Base-by-base conservation (phyloP, 2,888 invertebrate species). In the Chorisops tibialis region DNA sequence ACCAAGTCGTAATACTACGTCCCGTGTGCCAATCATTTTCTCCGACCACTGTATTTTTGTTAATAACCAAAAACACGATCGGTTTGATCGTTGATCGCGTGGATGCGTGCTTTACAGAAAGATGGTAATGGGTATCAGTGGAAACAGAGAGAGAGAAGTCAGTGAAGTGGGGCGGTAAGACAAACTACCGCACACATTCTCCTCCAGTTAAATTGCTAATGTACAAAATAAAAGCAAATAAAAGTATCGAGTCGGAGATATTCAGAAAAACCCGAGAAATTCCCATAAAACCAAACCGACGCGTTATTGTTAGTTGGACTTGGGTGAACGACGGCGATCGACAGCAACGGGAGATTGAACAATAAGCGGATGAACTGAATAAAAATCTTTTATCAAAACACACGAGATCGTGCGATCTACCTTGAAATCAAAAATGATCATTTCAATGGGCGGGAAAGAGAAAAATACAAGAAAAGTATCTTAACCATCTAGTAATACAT, bases 261-360 rank as follows among this genome's bases (percentile, higher is more conserved):
- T 74, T 71, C 68, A 70, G 76, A 76, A 77, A 77, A 76, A 77
- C 77, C 76, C 76, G 71, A 75, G 77, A 76, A 77, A 76, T 77
- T 77, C 77, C 77, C 77, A 77, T 72, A 75, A 75, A 74, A 75
- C 69, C 67, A 67, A 62, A 68, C 52, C 52, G 35, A 9, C 30
- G 9, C 30, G 30, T 9, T 30, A 30, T 30, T 30, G 30, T 30
- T 30, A n/a, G 30, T 30, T 30, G 30, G 30, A 5, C 9, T 30
- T 30, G 30, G 30, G 30, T 30, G 9, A 9, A 30, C 30, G n/a
- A 30, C 30, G 30, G 30, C n/a, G n/a, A 30, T 30, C 5, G 30
- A 30, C n/a, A 30, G 30, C 9, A 30, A 9, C 5, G 30, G 7
- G 24, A 30, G 30, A 30, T 5, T 30, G 41, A 22, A 14, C 47